Evolutionary conservation across 1,140 invertebrate genomes (phyloP).

Genomic region (Drosophila sp.): DNA sequence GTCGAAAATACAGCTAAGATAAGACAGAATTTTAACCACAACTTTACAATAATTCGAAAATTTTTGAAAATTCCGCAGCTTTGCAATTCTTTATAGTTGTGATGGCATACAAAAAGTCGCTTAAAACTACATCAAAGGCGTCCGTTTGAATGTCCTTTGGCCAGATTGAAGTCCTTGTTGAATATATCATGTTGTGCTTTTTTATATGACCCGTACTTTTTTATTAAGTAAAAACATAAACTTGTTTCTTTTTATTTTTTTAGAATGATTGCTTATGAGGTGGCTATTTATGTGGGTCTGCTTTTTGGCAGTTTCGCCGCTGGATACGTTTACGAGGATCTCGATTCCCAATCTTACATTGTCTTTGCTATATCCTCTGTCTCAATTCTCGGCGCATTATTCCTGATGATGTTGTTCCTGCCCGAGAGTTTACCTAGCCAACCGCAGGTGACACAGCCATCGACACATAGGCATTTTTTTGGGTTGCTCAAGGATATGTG

Average conservation of each 20-base stretch:
- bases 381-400: constrained; percentile 48
- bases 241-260: constrained; percentile 2
- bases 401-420: constrained; percentile 52
- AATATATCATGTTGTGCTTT: too few relatives aligned
- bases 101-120: too few relatives aligned
- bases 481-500: constrained; percentile 85
- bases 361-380: constrained; percentile 61
- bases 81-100: too few relatives aligned
- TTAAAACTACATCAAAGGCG: too few relatives aligned
- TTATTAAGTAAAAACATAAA: too few relatives aligned
- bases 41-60: too few relatives aligned
- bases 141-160: too few relatives aligned
- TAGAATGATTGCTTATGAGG: constrained; percentile 86
- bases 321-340: constrained; percentile 64
- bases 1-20: too few relatives aligned
- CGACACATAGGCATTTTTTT: not conserved
- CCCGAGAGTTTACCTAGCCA: constrained; percentile 60
- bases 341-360: constrained; percentile 50
- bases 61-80: too few relatives aligned
- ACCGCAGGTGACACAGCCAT: not conserved
- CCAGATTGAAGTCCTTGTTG: too few relatives aligned
- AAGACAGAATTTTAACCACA: too few relatives aligned
- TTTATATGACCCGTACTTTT: too few relatives aligned
- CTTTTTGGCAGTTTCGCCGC: constrained; percentile 85
- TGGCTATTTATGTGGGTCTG: constrained; percentile 84